Evolutionary conservation across 2,797 vertebrate species (phyloP).

Genomic region (Pachyuromys duprasi): DNA sequence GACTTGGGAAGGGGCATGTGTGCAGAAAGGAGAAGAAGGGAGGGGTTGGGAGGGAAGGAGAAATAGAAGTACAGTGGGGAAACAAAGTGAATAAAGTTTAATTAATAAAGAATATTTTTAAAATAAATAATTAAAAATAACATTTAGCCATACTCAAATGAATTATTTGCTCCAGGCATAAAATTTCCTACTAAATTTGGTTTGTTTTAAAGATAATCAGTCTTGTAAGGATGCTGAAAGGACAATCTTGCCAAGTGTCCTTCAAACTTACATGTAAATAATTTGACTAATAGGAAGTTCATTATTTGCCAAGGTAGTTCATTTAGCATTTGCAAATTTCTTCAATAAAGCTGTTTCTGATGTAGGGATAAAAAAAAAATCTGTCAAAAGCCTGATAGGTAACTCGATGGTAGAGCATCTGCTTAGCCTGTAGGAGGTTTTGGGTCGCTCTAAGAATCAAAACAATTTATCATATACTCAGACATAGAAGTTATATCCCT

Average conservation of each 20-base stretch:
- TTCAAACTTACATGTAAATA: slow-evolving; percentile 38
- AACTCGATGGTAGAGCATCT: neutral
- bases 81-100: too few species aligned
- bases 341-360: slow-evolving; percentile 19
- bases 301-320: slow-evolving; percentile 30
- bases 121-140: too few species aligned
- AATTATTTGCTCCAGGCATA: slow-evolving; percentile 5
- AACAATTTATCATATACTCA: neutral
- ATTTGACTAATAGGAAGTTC: slow-evolving; percentile 19
- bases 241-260: slow-evolving; percentile 9
- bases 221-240: slow-evolving; percentile 20
- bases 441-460: too few species aligned
- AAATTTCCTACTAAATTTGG: neutral
- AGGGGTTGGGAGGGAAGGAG: too few species aligned
- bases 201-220: neutral
- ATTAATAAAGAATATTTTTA: too few species aligned
- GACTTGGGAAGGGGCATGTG: too few species aligned
- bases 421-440: neutral
- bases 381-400: neutral
- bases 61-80: too few species aligned
- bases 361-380: neutral
- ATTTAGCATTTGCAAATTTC: slow-evolving; percentile 12
- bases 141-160: neutral
- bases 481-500: neutral
- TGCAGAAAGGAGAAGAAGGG: too few species aligned